Percentiles rank a stretch among this genome's conserved stretches.
These are phyloP conservation scores for Kuschelorhynchus macadamiae DNA, from an alignment of 2,888 invertebrate genomes.

Conservation along the genomic window DNA sequence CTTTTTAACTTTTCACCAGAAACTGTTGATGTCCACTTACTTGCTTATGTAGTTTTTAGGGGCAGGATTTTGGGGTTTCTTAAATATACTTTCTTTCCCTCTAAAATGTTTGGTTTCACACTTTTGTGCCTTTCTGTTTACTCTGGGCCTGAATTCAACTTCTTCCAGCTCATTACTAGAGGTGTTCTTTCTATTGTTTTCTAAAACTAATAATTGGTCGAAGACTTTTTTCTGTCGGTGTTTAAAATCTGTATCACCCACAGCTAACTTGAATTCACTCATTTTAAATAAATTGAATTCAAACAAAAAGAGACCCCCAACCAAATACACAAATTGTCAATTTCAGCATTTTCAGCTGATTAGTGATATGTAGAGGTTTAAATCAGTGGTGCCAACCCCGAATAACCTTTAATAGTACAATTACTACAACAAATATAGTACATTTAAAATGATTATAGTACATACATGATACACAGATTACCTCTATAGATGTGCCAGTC, in stretches of 20 bases:
- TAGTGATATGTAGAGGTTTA: too few species aligned
- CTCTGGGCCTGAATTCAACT: constrained; percentile 30
- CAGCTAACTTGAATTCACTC: constrained; percentile 52
- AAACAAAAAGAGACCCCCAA: too few species aligned
- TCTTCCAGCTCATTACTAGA: constrained; percentile 52
- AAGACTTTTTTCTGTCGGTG: constrained; percentile 80
- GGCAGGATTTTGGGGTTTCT: constrained; percentile 78
- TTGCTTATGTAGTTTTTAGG: constrained; percentile 66
- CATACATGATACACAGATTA: too few species aligned
- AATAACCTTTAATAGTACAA: too few species aligned
- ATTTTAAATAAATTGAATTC: constrained; percentile 17
- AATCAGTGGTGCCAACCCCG: too few species aligned
- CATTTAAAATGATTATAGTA: too few species aligned
- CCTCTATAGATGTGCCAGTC: too few species aligned
- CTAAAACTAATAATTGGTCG: constrained; percentile 75
- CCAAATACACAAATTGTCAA: too few species aligned
- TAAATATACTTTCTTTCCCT: constrained; percentile 85
- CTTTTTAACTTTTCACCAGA: too few species aligned
- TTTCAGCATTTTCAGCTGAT: too few species aligned
- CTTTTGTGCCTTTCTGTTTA: constrained; percentile 64
- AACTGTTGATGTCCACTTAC: constrained; percentile 11
- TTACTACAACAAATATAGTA: too few species aligned
- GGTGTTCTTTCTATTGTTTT: constrained; percentile 67
- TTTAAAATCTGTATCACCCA: constrained; percentile 64
- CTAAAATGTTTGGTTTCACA: constrained; percentile 75